phyloP scores from a whole-genome alignment of 2,797 vertebrate genomes.

The Eulemur mongoz region DNA sequence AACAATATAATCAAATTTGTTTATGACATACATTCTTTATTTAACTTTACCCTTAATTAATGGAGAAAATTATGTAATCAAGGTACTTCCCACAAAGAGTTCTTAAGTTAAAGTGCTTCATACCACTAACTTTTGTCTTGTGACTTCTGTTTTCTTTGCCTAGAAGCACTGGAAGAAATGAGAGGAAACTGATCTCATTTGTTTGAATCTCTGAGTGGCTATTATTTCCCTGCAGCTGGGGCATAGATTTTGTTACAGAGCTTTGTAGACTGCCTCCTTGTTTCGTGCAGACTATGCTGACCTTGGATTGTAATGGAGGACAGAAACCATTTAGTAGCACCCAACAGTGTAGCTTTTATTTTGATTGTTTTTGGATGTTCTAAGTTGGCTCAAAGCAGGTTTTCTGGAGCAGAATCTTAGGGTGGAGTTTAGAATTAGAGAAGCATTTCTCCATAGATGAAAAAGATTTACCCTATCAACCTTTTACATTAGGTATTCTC shows the following conservation, averaged over 20 bases:
- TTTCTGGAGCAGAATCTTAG: conserved; percentile 7
- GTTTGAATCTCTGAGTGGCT: not conserved
- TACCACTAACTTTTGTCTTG: not conserved
- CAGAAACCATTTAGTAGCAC: not conserved
- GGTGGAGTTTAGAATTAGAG: conserved; percentile 30
- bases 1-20: not conserved
- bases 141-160: conserved; percentile 10
- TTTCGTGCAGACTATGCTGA: not conserved
- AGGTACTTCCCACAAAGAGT: not conserved
- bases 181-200: not conserved
- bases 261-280: not conserved
- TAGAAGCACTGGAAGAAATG: not conserved
- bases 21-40: not conserved
- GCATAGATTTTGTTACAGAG: not conserved
- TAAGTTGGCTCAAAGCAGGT: not conserved
- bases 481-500: not conserved
- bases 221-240: not conserved
- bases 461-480: not conserved
- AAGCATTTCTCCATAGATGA: not conserved
- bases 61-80: conserved; percentile 24
- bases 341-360: not conserved
- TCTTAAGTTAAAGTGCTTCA: not conserved
- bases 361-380: conserved; percentile 23
- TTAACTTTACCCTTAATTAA: conserved; percentile 8
- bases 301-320: not conserved